Conservation (phyloP, 2,113 vertebrate species). For the Gorilla gorilla region DNA sequence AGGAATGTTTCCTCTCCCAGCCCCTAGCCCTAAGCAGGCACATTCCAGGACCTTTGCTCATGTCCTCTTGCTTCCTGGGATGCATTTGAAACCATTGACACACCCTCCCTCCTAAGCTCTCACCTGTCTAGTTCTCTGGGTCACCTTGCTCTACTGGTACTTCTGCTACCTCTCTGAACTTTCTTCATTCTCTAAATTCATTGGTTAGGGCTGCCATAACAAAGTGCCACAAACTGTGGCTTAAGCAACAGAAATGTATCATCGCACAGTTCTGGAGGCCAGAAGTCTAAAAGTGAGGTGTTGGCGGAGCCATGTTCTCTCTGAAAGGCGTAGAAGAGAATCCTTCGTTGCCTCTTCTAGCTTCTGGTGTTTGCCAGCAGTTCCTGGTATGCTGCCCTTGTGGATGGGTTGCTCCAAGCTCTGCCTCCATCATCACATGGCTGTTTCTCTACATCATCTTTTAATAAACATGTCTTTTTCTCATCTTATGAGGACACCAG, state of each 20-base stretch:
- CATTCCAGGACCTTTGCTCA: slow-evolving; percentile 48
- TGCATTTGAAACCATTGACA: neutral
- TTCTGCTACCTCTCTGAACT: neutral
- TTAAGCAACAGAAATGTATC: neutral
- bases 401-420: accelerated
- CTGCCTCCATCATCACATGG: neutral
- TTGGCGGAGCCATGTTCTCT: neutral
- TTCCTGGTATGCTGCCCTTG: neutral
- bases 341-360: neutral
- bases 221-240: neutral
- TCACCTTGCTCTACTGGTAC: neutral
- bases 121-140: neutral
- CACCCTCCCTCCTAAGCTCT: neutral
- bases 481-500: neutral
- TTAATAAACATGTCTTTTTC: neutral
- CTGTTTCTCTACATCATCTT: neutral
- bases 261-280: neutral
- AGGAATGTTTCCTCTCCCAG: neutral
- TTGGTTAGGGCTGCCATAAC: neutral
- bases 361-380: neutral
- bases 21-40: neutral
- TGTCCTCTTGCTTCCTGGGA: neutral
- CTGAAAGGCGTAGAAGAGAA: neutral
- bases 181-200: neutral
- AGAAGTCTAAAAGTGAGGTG: neutral